phyloP scores from a whole-genome alignment of 2,888 invertebrate species.

The Acholoe squamosa region DNA sequence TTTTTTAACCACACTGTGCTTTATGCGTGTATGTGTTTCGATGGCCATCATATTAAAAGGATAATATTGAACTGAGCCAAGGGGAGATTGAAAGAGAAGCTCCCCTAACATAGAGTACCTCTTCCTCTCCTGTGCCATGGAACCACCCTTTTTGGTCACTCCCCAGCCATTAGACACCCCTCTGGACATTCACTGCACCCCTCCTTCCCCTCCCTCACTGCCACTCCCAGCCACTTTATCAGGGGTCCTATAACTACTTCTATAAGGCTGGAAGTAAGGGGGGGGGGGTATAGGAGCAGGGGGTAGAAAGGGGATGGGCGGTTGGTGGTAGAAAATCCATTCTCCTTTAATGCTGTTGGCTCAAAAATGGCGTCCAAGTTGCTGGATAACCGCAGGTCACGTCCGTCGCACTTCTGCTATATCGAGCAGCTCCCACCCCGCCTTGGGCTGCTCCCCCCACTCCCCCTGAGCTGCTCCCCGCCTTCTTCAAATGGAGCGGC shows the following conservation, averaged over 20 bases:
- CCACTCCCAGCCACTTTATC: background rate
- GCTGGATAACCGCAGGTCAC: background rate
- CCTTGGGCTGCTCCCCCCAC: background rate
- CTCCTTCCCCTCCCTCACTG: background rate
- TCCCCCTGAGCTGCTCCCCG: background rate
- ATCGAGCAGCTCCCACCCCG: background rate
- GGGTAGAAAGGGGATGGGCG: background rate
- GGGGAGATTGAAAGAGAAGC: too few relatives aligned
- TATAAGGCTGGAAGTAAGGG: background rate
- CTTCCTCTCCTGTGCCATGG: background rate
- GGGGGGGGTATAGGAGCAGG: constrained; percentile 29
- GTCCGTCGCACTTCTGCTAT: background rate
- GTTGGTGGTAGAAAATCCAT: background rate
- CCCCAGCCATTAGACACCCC: too few relatives aligned
- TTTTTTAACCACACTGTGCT: too few relatives aligned
- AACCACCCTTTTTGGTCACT: background rate
- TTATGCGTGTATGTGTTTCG: too few relatives aligned
- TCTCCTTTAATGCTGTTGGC: constrained; percentile 17
- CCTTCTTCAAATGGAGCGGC: constrained; percentile 15
- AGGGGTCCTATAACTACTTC: background rate
- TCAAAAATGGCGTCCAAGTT: constrained; percentile 4
- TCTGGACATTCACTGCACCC: too few relatives aligned
- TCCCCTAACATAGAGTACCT: background rate
- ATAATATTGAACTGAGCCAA: too few relatives aligned
- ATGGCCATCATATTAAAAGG: too few relatives aligned